Base-by-base conservation (phyloP, 2,888 invertebrate species). In the Tetragonula carbonaria region DNA sequence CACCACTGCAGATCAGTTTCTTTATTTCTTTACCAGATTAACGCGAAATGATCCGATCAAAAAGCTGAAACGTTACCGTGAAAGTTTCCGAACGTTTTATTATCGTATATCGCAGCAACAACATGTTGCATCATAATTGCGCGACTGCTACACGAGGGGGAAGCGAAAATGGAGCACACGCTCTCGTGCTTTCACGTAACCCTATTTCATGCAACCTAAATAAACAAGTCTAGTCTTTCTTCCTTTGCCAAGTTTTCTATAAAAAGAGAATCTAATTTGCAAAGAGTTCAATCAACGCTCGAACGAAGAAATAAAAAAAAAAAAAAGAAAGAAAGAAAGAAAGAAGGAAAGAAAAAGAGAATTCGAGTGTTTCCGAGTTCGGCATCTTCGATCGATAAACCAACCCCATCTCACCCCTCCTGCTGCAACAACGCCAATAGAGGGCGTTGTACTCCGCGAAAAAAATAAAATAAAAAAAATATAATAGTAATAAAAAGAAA, bases 81-180 rank as follows among this genome's bases (percentile, higher is more conserved):
- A 80, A 80, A 73, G 67, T 67, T 68, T 2, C 23, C 3, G 33
- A 23, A 33, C 57, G 38, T 23, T 51, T 66, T 23, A n/a, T 71
- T 51, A 55, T 66, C 78, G 28, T 50, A 1, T 8, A 1, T 4
- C 28, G 65, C 21, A 21, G 65, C 33, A 21, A 16, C 62, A 13
- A 50, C 28, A 14, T 45, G 45, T 50, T 55, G 68, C 77, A 2
- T 65, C 23, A 65, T 21, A 51, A 78, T 71, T 57, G 28, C 4
- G 18, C n/a, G 50, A 21, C 21, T 16, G 16, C 18, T 59, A 33
- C 28, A 28, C 59, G 8, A 21, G 8, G 16, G 21, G 18, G 14
- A n/a, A n/a, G 45, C 57, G n/a, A 59, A 68, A 59, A 63, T 13
- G 33, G 51, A 50, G 28, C 28, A n/a, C 38, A 23, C 4, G 6